Conservation (phyloP, 2,113 vertebrate species). For the mouse (Mus musculus) region DNA sequence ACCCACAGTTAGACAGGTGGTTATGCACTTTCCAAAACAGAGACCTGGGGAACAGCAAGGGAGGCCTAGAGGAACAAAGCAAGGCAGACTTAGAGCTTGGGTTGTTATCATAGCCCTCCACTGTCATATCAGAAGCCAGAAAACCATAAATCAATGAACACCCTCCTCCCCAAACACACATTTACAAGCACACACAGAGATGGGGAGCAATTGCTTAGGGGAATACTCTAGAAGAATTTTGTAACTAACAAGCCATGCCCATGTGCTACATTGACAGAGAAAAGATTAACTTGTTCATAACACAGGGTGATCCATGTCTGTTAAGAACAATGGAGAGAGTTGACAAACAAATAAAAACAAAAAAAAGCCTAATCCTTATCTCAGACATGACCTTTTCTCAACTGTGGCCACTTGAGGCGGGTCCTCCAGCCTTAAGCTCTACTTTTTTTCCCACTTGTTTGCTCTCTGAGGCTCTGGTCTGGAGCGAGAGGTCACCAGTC, state of each 20-base stretch:
- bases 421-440: not conserved
- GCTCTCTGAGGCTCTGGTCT: not conserved
- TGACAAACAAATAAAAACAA: too few species aligned
- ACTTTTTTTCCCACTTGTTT: not conserved
- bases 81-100: not conserved
- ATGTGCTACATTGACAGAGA: not conserved
- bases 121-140: not conserved
- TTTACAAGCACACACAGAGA: not conserved
- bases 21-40: not conserved
- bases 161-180: not conserved
- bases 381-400: not conserved
- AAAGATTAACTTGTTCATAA: not conserved
- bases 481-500: not conserved
- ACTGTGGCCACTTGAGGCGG: not conserved
- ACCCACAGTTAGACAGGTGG: rapidly evolving
- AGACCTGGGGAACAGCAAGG: not conserved
- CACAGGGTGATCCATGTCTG: not conserved
- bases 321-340: not conserved
- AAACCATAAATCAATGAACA: not conserved
- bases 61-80: not conserved
- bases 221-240: not conserved
- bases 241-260: not conserved
- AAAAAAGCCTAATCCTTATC: not conserved
- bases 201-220: not conserved
- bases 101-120: too few species aligned